Percentiles rank a stretch among this genome's conserved stretches.
phyloP scores from a whole-genome alignment of 2,888 invertebrate genomes.

The Dysmachus trigonus region DNA sequence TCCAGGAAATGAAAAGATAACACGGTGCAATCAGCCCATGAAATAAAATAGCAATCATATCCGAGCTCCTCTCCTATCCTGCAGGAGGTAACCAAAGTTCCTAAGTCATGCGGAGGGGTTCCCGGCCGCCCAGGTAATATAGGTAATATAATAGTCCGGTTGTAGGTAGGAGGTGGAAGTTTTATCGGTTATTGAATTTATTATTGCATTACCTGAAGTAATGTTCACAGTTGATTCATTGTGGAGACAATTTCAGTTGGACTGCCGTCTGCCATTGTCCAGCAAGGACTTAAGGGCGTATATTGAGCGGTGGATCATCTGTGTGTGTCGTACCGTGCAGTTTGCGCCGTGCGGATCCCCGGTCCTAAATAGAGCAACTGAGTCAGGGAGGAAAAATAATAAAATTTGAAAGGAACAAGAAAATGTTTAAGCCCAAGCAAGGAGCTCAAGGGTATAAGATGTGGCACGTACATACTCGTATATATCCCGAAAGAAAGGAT shows the following conservation, averaged over 20 bases:
- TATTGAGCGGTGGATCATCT: background rate
- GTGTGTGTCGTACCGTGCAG: background rate
- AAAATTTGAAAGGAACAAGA: constrained; percentile 31
- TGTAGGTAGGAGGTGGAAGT: constrained; percentile 21
- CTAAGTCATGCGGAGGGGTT: background rate
- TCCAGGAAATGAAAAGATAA: constrained; percentile 22
- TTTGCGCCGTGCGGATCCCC: background rate
- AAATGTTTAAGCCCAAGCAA: constrained; percentile 24
- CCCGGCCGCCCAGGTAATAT: background rate
- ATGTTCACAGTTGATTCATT: constrained; percentile 48
- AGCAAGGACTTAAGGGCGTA: background rate
- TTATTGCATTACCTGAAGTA: constrained; percentile 47
- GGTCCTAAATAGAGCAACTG: background rate
- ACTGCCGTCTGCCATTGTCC: background rate
- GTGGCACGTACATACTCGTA: background rate
- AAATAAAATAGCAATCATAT: constrained; percentile 25
- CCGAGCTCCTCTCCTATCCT: background rate
- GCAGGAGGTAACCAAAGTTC: background rate
- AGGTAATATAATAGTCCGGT: too few species aligned
- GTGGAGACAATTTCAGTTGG: constrained; percentile 47
- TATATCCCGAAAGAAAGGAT: background rate
- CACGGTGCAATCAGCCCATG: background rate
- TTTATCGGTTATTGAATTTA: constrained; percentile 47
- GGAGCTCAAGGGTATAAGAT: background rate
- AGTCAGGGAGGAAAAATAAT: constrained; percentile 18